phyloP scores from a whole-genome alignment of 92 coral and sea anemone genomes.

The Palythoa caribaeorum region DNA sequence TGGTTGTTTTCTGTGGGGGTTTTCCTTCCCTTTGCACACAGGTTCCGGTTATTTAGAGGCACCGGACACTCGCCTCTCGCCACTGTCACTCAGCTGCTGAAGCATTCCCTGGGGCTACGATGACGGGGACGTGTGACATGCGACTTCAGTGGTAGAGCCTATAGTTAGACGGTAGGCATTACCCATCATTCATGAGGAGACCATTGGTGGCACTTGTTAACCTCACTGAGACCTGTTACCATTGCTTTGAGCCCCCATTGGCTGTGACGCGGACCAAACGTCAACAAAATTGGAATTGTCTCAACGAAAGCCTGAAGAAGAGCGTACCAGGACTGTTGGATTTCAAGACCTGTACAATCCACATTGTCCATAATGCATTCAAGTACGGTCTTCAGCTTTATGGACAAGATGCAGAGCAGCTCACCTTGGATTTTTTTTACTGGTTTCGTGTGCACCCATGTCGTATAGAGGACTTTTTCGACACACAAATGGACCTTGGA shows the following conservation, averaged over 20 bases:
- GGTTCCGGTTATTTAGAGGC: no score
- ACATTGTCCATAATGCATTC: slow-evolving; percentile 34
- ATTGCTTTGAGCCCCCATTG: neutral
- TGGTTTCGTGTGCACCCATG: slow-evolving; percentile 21
- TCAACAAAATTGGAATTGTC: slow-evolving; percentile 25
- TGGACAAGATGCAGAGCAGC: slow-evolving; percentile 51
- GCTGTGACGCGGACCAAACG: slow-evolving; percentile 8
- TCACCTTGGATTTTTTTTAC: slow-evolving; percentile 15
- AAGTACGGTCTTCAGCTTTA: slow-evolving; percentile 24
- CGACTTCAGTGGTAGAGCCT: no score
- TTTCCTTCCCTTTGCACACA: no score
- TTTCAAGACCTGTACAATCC: slow-evolving; percentile 31
- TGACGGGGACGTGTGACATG: no score
- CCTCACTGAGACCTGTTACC: no score
- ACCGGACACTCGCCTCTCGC: no score
- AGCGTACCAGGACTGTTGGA: slow-evolving; percentile 21
- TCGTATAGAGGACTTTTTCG: slow-evolving; percentile 39
- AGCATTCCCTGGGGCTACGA: no score
- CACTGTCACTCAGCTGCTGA: no score
- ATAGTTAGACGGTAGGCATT: no score
- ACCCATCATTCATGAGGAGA: no score
- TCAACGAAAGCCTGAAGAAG: slow-evolving; percentile 21
- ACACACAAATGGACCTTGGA: slow-evolving; percentile 35
- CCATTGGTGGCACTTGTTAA: neutral
- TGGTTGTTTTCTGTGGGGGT: no score